Evolutionary conservation across 2,113 vertebrate genomes (phyloP), one percentile per base, ranked within the genome.

Genomic region (Toxotes chatareus): DNA sequence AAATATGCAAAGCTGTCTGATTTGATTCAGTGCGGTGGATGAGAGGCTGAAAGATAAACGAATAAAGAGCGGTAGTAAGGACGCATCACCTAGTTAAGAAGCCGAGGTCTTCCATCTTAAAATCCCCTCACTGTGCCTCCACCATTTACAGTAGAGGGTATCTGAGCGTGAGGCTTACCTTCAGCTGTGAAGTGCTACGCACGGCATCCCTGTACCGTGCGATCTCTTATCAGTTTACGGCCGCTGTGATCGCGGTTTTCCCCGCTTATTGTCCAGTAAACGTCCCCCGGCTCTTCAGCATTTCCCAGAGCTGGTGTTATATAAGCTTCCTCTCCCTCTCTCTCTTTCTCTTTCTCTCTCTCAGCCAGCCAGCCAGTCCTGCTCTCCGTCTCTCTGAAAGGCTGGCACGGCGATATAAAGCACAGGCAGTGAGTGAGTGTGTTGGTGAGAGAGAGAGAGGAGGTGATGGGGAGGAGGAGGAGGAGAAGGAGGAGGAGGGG

Each of bases 21-120:
- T 57, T 27, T 0, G 38, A 12, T 31, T 57, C 40, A 9, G 40
- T 12, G 63, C n/a, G 49, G 36, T 49, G 46, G n/a, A 11, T 13
- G 44, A 3, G 38, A 38, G 38, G n/a, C 4, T 19, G 64, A 55
- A 23, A 42, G 49, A 44, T 53, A 42, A 51, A 62, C 36, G 57
- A 49, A 49, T 56, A 42, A 79, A 40, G 67, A 75, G 62, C 76
- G 67, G 36, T 64, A 73, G 57, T 78, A 82, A 83, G 86, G 79
- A 87, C 42, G 70, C 49, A 73, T 85, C 88, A 61, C 63, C 75
- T 80, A 83, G 86, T 83, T 67, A 84, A 86, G 71, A 61, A 89
- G 62, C 55, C 70, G 63, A 75, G 80, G 83, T 91, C 91, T 91
- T 92, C 89, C 91, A 92, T 93, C 85, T 91, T 88, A 86, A 82